Percentiles rank a stretch among this genome's conserved stretches.
Evolutionary conservation across 2,888 invertebrate species (phyloP).

Genomic region (Willowsia nigromaculata): DNA sequence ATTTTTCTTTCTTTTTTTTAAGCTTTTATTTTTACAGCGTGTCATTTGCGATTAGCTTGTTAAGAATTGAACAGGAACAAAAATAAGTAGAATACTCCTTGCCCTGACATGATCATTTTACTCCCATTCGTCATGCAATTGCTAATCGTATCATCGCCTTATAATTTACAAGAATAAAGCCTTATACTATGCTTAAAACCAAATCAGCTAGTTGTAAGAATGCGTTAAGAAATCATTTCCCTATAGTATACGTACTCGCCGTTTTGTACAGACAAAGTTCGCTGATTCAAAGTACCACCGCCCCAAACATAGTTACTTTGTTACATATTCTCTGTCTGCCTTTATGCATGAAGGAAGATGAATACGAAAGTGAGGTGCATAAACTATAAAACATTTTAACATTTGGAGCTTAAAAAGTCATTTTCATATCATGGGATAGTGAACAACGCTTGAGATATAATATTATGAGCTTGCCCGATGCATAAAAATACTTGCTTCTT

Average conservation of each 20-base stretch:
- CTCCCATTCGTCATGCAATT: conserved; percentile 1
- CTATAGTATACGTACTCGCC: too few species aligned
- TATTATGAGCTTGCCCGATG: too few species aligned
- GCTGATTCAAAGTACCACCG: neutral
- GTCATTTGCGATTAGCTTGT: neutral
- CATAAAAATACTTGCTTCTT: too few species aligned
- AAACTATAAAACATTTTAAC: neutral
- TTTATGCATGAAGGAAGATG: conserved; percentile 38
- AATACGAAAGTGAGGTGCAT: conserved; percentile 20
- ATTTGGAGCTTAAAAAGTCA: neutral
- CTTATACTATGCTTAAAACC: neutral
- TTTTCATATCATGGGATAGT: too few species aligned
- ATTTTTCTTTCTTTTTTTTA: neutral
- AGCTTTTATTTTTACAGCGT: neutral
- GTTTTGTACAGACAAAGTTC: too few species aligned
- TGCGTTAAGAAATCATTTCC: too few species aligned
- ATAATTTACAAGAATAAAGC: neutral
- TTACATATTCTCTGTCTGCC: neutral
- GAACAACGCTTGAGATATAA: too few species aligned
- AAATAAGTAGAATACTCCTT: neutral
- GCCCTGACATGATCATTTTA: neutral
- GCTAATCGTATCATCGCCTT: neutral
- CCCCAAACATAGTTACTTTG: too few species aligned
- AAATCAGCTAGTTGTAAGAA: too few species aligned
- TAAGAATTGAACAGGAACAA: neutral